Evolutionary conservation across 1,140 invertebrate genomes (phyloP).

Genomic region (Lepeophtheirus salmonis): DNA sequence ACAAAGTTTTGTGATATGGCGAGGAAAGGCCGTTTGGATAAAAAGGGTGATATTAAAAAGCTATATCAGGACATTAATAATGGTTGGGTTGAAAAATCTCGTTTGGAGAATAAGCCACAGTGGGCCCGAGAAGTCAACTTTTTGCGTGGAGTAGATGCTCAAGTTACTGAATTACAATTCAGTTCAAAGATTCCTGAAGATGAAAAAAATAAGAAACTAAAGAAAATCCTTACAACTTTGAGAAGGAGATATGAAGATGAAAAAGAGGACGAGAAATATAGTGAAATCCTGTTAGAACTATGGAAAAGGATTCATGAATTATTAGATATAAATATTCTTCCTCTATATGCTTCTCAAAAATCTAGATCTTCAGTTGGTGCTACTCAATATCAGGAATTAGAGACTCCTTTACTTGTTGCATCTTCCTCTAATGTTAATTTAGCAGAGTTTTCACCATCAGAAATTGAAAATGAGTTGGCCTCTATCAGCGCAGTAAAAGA

Average conservation of each 20-base stretch:
- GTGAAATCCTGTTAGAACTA: neutral
- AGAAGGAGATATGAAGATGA: neutral
- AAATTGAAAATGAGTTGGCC: no score
- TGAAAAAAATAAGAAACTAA: neutral
- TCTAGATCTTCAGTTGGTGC: no score
- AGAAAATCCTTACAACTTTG: neutral
- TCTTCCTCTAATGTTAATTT: no score
- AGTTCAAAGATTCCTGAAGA: neutral
- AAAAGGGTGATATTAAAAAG: slow-evolving; percentile 3
- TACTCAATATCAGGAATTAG: no score
- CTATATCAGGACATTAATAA: neutral
- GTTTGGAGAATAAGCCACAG: neutral
- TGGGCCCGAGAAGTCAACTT: slow-evolving; percentile 2
- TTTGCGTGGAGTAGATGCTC: neutral
- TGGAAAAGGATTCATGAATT: neutral
- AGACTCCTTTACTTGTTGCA: no score
- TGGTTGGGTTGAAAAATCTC: neutral
- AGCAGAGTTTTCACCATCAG: no score
- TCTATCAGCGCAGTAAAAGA: no score
- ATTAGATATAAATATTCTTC: no score
- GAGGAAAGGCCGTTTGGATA: neutral
- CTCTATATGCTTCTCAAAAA: no score
- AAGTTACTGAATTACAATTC: neutral
- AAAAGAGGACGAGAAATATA: neutral
- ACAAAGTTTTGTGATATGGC: neutral